A percentile compares a stretch with the other conserved stretches of the same genome.
phyloP scores from a whole-genome alignment of 2,888 invertebrate genomes.

The Ichneumon xanthorius region DNA sequence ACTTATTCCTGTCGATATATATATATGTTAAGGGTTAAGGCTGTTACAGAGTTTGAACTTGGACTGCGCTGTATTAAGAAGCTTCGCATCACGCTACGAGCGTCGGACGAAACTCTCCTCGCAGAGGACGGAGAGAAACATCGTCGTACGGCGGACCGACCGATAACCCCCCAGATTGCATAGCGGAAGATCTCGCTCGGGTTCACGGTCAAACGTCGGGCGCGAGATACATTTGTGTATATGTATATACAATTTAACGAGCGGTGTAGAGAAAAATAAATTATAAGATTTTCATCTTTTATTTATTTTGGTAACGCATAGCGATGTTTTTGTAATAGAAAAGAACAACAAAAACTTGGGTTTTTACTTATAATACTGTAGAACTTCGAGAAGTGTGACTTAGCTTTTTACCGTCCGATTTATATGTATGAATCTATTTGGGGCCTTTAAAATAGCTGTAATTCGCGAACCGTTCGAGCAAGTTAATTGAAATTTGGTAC shows the following conservation, averaged over 20 bases:
- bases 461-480: no score
- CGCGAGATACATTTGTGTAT: background rate
- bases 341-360: no score
- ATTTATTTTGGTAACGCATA: no score
- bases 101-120: conserved; percentile 27
- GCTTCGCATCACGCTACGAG: conserved; percentile 5
- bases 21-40: background rate
- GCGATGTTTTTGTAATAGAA: no score
- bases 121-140: conserved; percentile 12
- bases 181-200: conserved; percentile 46
- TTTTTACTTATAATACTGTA: no score
- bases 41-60: background rate
- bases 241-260: background rate
- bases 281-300: background rate
- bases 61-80: background rate
- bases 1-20: conserved; percentile 18
- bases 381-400: no score
- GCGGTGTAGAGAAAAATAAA: background rate
- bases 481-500: no score
- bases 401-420: no score
- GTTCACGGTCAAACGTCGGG: conserved; percentile 59
- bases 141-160: conserved; percentile 50
- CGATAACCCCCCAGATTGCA: conserved; percentile 62
- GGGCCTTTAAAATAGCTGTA: no score
- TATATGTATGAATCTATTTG: no score